phyloP scores from a whole-genome alignment of 2,797 vertebrate species.

The Oceanodroma leucorhoa region DNA sequence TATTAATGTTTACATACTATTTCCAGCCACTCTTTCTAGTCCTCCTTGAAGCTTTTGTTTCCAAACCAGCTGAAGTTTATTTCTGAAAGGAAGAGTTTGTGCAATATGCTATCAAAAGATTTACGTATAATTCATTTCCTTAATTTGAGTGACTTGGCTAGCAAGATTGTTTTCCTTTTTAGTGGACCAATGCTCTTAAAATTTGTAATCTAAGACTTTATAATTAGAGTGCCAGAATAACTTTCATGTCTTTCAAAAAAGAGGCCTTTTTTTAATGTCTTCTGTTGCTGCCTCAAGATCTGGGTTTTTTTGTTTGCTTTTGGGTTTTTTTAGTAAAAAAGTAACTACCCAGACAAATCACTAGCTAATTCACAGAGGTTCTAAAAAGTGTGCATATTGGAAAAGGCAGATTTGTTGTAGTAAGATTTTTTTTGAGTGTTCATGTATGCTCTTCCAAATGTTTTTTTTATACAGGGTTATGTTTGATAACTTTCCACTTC shows the following conservation, averaged over 20 bases:
- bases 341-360: background rate
- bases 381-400: background rate
- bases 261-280: background rate
- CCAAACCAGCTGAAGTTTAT: background rate
- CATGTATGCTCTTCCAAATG: background rate
- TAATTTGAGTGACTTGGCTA: background rate
- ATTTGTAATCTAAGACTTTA: background rate
- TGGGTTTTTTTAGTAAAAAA: background rate
- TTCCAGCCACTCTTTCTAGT: background rate
- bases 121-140: background rate
- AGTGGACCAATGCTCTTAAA: background rate
- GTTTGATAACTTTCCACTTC: background rate
- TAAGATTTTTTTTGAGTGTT: background rate
- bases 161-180: background rate
- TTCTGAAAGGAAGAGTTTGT: background rate
- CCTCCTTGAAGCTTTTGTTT: background rate
- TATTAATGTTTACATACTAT: background rate
- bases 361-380: background rate
- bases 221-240: background rate
- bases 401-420: background rate
- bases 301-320: background rate
- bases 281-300: background rate
- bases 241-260: accelerated
- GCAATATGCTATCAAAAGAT: background rate
- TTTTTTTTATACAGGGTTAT: background rate